Conservation (phyloP, 2,797 vertebrate species). For the Coendou prehensilis region DNA sequence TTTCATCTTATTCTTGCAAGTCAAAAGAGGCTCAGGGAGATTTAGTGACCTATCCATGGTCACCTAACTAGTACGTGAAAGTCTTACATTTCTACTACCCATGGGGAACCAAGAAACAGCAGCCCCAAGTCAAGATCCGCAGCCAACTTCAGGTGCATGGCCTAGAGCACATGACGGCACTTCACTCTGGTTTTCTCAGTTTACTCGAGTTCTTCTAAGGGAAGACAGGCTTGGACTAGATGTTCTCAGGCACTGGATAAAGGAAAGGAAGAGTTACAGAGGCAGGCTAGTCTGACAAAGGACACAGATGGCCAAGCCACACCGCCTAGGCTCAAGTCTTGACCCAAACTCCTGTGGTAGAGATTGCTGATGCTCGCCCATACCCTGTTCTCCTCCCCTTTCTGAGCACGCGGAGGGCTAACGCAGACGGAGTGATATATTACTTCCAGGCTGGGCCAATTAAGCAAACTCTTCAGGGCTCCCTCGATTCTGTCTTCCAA, state of each 20-base stretch:
- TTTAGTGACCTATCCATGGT: background rate
- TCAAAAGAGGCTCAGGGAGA: background rate
- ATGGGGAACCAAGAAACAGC: background rate
- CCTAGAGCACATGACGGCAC: background rate
- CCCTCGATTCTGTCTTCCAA: background rate
- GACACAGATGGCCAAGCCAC: background rate
- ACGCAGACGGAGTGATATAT: background rate
- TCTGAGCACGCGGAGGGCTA: background rate
- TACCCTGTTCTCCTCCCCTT: background rate
- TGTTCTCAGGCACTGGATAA: background rate
- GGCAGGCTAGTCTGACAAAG: background rate
- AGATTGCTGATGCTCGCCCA: background rate
- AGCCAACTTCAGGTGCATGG: background rate
- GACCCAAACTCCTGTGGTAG: background rate
- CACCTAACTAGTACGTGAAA: background rate
- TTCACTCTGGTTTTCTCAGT: background rate
- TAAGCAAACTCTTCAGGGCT: background rate
- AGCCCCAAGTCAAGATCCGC: background rate
- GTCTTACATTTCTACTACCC: background rate
- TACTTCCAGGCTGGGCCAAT: background rate
- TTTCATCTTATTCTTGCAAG: background rate
- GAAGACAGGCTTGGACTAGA: background rate
- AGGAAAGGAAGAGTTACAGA: background rate
- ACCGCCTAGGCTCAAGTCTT: background rate
- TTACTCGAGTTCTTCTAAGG: background rate